Conservation (phyloP, 1,140 invertebrate genomes). For the Lepidurus apus region DNA sequence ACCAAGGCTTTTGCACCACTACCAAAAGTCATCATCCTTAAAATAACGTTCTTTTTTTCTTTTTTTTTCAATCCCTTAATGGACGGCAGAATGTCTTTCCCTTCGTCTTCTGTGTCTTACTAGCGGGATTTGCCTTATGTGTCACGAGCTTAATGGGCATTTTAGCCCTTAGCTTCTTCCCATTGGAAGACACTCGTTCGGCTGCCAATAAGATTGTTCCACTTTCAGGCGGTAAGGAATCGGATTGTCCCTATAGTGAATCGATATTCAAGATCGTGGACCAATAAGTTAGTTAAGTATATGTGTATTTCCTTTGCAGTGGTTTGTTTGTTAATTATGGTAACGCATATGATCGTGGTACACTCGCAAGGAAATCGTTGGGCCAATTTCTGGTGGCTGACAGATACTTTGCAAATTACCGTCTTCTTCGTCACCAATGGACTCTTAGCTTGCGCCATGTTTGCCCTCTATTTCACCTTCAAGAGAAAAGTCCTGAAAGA, state of each 20-base stretch:
- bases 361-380: background rate
- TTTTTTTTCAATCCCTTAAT: too few species aligned
- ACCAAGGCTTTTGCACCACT: background rate
- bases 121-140: background rate
- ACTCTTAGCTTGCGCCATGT: background rate
- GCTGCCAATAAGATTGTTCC: background rate
- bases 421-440: background rate
- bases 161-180: slow-evolving; percentile 2
- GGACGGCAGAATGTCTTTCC: background rate
- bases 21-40: background rate
- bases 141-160: background rate
- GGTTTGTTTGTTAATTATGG: background rate
- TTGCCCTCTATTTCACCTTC: background rate
- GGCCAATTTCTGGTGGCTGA: background rate
- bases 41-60: background rate
- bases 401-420: slow-evolving; percentile 6
- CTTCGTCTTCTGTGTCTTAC: background rate
- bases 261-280: background rate
- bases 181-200: background rate
- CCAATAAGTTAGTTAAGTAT: background rate
- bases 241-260: background rate
- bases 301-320: background rate
- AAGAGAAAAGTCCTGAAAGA: background rate
- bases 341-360: background rate
- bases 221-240: background rate